Base-by-base conservation (phyloP, 2,888 invertebrate species). In the Actias luna region DNA sequence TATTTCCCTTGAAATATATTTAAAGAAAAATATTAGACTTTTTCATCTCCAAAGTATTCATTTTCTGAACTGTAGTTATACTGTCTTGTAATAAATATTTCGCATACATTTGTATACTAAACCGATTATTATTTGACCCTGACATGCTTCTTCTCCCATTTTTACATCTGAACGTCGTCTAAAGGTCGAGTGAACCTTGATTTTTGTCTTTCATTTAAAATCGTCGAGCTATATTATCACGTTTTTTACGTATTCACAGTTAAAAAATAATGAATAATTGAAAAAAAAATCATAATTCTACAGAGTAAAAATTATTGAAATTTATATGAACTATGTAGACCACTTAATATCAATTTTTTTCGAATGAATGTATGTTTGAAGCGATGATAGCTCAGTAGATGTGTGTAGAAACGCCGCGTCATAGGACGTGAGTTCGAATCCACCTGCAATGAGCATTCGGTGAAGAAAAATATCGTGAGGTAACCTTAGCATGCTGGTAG, bases 131-230 rank as follows among this genome's bases (percentile, higher is more conserved):
- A 39, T n/a, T 29, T 65, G 74, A 72, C 80, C 80, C 81, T 74
- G 79, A 76, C 78, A 79, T 69, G 63, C 71, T 74, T 78, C 65
- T 65, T 63, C 71, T 73, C 63, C 65, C 67, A 69, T 64, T 77
- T 80, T 76, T 73, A 75, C 69, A 72, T 74, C 67, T 67, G 69
- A 74, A 73, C 60, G 65, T 61, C 46, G 62, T 63, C 58, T 25
- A 66, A 70, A 75, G 73, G 73, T 67, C 70, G 25, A 31, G 16
- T 22, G 65, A 66, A 66, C 76, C 76, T 79, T 75, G 74, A 62
- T 71, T 71, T 74, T 70, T 72, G 71, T 72, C 69, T 71, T 35
- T 55, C 18, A 64, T 62, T 62, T 61, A 46, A 67, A 73, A 60
- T 63, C 52, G 69, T 65, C 55, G 59, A 16, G 8, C 60, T 35